phyloP scores from a whole-genome alignment of 2,113 vertebrate species.

The Progne subis region DNA sequence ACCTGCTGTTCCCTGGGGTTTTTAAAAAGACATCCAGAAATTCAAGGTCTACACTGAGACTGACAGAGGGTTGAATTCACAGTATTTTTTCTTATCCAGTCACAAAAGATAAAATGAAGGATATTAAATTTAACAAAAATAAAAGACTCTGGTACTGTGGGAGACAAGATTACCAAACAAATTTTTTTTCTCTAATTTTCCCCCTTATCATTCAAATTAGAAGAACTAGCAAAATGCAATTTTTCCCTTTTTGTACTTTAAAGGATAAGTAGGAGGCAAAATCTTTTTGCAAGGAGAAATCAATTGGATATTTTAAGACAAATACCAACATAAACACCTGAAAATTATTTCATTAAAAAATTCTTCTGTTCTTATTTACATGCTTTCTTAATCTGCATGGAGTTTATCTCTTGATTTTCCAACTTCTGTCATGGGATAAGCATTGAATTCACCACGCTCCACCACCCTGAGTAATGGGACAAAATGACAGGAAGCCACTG shows the following conservation, averaged over 20 bases:
- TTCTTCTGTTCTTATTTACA: background rate
- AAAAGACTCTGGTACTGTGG: background rate
- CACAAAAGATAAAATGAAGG: slow-evolving; percentile 8
- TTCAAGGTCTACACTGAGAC: background rate
- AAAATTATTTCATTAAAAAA: background rate
- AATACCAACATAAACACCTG: background rate
- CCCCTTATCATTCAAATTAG: background rate
- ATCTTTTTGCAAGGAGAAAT: background rate
- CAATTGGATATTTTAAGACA: background rate
- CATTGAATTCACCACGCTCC: background rate
- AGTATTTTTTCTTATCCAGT: background rate
- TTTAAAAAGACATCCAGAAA: background rate
- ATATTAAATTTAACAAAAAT: slow-evolving; percentile 49
- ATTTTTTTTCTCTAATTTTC: slow-evolving; percentile 26
- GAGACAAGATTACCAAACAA: background rate
- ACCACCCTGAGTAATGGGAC: background rate
- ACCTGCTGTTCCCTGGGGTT: background rate
- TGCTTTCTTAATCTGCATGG: background rate
- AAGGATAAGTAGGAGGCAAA: background rate
- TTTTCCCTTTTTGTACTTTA: slow-evolving; percentile 15
- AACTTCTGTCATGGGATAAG: background rate
- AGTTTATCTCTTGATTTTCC: background rate
- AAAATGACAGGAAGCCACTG: background rate
- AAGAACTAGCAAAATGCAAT: slow-evolving; percentile 12
- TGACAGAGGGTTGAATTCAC: background rate